Evolutionary conservation across 2,888 invertebrate species (phyloP).

Genomic region (Diadromus collaris): DNA sequence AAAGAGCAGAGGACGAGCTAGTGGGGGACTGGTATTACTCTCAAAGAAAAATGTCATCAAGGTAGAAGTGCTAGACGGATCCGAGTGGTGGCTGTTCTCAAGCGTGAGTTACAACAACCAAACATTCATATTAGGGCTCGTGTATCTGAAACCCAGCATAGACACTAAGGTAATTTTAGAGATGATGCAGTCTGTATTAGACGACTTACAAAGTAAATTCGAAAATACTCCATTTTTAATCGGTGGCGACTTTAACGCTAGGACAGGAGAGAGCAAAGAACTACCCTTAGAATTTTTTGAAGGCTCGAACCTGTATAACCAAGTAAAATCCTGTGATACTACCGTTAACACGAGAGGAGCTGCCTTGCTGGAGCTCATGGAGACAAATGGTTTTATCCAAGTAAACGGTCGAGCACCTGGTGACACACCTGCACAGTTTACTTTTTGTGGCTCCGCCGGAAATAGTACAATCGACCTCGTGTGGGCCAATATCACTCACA

Average conservation of each 20-base stretch:
- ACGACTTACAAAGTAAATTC: constrained; percentile 14
- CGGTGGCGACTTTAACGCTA: constrained; percentile 22
- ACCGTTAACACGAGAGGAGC: constrained; percentile 14
- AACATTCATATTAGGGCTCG: not conserved
- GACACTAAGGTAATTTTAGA: not conserved
- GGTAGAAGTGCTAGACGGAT: constrained; percentile 5
- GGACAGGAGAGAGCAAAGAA: not conserved
- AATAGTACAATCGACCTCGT: constrained; percentile 4
- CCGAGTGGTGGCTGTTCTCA: constrained; percentile 9
- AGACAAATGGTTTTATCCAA: constrained; percentile 8
- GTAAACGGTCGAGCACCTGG: not conserved
- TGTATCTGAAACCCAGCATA: constrained; percentile 12
- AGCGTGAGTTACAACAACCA: not conserved
- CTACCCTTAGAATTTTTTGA: constrained; percentile 14
- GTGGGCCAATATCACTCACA: not conserved
- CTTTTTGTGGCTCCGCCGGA: not conserved
- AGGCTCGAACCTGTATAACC: not conserved
- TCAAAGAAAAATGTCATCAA: not conserved
- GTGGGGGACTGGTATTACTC: constrained; percentile 4
- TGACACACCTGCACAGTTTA: constrained; percentile 5
- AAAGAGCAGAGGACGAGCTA: constrained; percentile 16
- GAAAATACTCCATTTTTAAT: constrained; percentile 10
- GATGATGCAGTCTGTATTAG: constrained; percentile 10
- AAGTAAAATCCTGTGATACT: constrained; percentile 19
- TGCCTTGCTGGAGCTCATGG: constrained; percentile 1